Conservation (phyloP, 2,113 vertebrate genomes). For the Potamarius usumacintae region DNA sequence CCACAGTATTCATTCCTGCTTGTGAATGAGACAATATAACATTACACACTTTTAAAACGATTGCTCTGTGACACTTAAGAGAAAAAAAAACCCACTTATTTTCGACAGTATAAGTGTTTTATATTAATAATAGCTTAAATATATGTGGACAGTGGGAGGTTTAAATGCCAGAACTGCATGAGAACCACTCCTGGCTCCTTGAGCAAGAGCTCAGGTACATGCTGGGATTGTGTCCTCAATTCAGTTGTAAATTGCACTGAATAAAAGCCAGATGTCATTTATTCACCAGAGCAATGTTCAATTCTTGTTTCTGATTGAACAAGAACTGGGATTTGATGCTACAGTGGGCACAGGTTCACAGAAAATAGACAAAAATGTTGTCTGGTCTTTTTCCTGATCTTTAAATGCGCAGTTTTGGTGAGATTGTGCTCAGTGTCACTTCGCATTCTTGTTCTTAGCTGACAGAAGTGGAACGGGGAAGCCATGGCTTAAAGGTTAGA, state of each 20-base stretch:
- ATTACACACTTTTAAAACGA: neutral
- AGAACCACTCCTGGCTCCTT: neutral
- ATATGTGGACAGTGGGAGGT: neutral
- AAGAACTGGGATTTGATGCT: neutral
- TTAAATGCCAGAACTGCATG: neutral
- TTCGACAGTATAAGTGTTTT: neutral
- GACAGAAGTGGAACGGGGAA: neutral
- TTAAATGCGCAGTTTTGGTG: neutral
- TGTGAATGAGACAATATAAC: neutral
- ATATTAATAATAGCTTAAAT: neutral
- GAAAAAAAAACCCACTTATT: neutral
- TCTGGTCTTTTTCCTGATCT: neutral
- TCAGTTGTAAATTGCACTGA: neutral
- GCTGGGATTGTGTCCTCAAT: neutral
- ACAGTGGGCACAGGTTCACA: neutral
- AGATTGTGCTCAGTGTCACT: neutral
- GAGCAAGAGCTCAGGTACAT: neutral
- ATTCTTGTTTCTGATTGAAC: neutral
- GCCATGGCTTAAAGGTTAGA: too few species aligned
- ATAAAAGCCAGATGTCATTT: neutral
- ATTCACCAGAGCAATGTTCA: neutral
- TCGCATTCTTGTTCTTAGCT: neutral
- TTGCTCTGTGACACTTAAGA: neutral
- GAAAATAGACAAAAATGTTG: neutral
- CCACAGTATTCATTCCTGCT: neutral